A percentile compares a stretch with the other conserved stretches of the same genome.
phyloP scores from a whole-genome alignment of 2,797 vertebrate genomes.

The Corythornis leucogaster region DNA sequence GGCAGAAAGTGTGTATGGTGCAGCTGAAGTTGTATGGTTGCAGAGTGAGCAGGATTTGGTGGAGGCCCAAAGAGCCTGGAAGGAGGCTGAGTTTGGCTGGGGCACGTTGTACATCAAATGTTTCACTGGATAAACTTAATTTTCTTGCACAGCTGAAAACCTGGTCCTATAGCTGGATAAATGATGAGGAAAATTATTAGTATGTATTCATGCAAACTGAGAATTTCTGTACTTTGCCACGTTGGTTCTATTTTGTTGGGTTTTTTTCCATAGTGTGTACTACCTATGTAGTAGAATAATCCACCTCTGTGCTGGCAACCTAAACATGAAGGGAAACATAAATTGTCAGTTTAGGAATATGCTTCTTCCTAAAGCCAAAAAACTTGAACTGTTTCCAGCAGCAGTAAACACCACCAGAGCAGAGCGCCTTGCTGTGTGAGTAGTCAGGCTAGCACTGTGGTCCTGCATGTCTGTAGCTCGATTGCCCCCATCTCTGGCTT shows the following conservation, averaged over 20 bases:
- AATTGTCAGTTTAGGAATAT: background rate
- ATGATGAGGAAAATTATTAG: background rate
- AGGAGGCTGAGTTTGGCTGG: background rate
- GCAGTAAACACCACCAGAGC: background rate
- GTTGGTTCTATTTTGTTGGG: background rate
- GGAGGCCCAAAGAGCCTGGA: background rate
- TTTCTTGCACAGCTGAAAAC: background rate
- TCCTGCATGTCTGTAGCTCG: background rate
- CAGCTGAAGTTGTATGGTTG: background rate
- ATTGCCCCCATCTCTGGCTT: background rate
- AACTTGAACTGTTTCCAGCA: background rate
- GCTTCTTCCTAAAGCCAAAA: background rate
- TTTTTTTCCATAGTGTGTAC: background rate
- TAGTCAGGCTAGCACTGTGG: background rate
- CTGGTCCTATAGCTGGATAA: background rate
- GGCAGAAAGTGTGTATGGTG: no score
- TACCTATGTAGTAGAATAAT: background rate
- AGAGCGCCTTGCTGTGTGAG: background rate
- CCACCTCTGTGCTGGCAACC: background rate
- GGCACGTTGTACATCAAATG: fast-evolving
- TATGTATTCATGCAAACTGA: background rate
- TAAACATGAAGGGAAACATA: background rate
- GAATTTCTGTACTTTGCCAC: background rate
- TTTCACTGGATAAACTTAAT: background rate
- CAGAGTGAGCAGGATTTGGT: background rate